These are phyloP conservation scores for Metacarcinus magister DNA, from an alignment of 2,888 invertebrate genomes.

Conservation along the genomic window DNA sequence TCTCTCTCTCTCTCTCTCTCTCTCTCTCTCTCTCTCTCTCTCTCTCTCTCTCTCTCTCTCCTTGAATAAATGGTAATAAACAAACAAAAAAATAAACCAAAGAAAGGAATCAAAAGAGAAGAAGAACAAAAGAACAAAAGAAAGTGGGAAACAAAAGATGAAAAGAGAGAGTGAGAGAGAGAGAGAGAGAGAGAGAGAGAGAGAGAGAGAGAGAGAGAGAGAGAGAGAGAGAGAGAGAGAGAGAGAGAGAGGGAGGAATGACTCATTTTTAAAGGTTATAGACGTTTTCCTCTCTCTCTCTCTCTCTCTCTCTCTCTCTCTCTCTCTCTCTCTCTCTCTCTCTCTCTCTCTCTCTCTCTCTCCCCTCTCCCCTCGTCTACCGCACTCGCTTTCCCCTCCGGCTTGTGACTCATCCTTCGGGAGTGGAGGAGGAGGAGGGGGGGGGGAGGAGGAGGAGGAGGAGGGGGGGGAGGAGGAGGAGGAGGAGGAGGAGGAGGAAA, in stretches of 20 bases:
- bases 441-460: background rate
- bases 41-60: background rate
- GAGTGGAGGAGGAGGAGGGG: background rate
- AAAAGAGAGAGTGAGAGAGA: background rate
- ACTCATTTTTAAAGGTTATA: background rate
- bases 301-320: background rate
- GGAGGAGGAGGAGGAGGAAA: background rate
- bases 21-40: constrained; percentile 51
- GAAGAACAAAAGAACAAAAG: background rate
- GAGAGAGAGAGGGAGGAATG: background rate
- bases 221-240: background rate
- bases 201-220: background rate
- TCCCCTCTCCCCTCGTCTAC: background rate
- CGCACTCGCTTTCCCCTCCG: background rate
- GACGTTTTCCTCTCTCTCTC: background rate
- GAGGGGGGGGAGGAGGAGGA: background rate
- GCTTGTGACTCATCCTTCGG: background rate
- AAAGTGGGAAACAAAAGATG: background rate
- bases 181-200: background rate
- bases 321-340: too few species aligned
- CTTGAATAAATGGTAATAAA: background rate
- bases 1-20: background rate
- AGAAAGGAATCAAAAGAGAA: background rate
- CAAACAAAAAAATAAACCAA: background rate
- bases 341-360: background rate